Conservation (phyloP, 2,888 invertebrate genomes). For the Melanotus villosus region DNA sequence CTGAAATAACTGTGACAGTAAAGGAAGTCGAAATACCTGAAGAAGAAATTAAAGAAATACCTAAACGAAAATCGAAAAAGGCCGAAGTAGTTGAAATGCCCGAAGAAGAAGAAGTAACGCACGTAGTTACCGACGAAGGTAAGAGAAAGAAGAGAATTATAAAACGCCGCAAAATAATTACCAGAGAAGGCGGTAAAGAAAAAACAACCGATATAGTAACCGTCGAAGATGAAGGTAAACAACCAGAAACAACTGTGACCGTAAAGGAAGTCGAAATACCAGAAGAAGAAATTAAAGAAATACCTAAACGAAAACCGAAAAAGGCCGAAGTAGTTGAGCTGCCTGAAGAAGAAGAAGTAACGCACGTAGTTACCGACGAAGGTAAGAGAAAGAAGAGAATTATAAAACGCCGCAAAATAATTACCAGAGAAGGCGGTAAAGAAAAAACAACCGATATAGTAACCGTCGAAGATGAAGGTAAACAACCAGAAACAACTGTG, state of each 20-base stretch:
- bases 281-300: constrained; percentile 59
- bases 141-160: constrained; percentile 58
- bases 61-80: constrained; percentile 29
- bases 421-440: constrained; percentile 57
- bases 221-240: constrained; percentile 66
- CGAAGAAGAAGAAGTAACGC: constrained; percentile 56
- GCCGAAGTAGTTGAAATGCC: constrained; percentile 48
- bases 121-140: constrained; percentile 54
- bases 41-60: constrained; percentile 53
- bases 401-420: constrained; percentile 63
- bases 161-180: constrained; percentile 66
- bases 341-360: constrained; percentile 57
- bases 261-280: constrained; percentile 54
- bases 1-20: constrained; percentile 56
- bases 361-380: constrained; percentile 53
- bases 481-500: constrained; percentile 61
- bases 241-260: constrained; percentile 64
- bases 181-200: constrained; percentile 66
- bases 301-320: constrained; percentile 51
- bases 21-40: constrained; percentile 61
- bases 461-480: constrained; percentile 61
- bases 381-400: constrained; percentile 51
- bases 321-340: constrained; percentile 49
- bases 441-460: constrained; percentile 66
- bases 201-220: constrained; percentile 68